A percentile compares a stretch with the other conserved stretches of the same genome.
Conservation (phyloP, 2,797 vertebrate species). For the Pipistrellus nathusii region DNA sequence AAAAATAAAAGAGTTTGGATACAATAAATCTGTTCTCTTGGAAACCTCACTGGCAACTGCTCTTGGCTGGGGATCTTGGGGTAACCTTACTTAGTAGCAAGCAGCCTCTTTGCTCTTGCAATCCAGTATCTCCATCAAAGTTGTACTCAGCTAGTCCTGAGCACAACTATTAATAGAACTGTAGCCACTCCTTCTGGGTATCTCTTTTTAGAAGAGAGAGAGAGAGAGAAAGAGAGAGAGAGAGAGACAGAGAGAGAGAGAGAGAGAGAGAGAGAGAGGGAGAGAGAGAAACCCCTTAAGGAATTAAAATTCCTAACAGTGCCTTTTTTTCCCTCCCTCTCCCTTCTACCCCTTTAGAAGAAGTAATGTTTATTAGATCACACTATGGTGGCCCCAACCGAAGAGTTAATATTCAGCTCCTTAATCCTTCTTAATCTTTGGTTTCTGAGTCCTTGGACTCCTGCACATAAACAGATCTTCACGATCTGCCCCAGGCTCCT, state of each 20-base stretch:
- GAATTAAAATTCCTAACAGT: not conserved
- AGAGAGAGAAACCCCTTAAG: not conserved
- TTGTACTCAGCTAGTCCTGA: not conserved
- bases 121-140: not conserved
- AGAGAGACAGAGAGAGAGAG: not conserved
- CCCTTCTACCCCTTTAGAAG: not conserved
- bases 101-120: not conserved
- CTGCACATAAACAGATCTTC: not conserved
- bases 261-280: not conserved
- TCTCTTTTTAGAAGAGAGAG: not conserved
- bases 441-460: not conserved
- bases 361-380: not conserved
- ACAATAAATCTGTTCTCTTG: conserved; percentile 35
- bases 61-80: not conserved
- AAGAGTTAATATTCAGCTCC: not conserved
- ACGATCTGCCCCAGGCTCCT: not conserved
- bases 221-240: no score
- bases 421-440: not conserved
- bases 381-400: not conserved
- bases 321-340: not conserved
- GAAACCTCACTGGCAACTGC: not conserved
- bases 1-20: not conserved
- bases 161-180: conserved; percentile 14
- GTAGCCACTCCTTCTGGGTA: not conserved
- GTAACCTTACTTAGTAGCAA: not conserved